Percentiles rank a stretch among this genome's conserved stretches.
phyloP scores from a whole-genome alignment of 2,797 vertebrate genomes.

The Odontamblyopus rebecca region DNA sequence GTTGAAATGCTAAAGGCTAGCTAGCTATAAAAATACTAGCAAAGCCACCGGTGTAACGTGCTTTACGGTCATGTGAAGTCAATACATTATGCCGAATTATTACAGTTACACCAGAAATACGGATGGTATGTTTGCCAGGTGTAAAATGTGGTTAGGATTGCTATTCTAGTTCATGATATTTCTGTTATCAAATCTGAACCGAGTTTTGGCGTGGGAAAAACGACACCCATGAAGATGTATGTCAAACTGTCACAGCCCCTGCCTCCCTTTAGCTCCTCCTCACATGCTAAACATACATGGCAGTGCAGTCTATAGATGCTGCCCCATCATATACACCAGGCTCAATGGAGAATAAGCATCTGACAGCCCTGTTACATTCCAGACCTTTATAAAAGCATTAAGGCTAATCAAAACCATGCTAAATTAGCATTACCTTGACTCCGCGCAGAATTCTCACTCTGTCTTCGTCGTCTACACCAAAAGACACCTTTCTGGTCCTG shows the following conservation, averaged over 20 bases:
- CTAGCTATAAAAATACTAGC: background rate
- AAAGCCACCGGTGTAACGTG: background rate
- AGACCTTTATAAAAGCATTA: slow-evolving; percentile 16
- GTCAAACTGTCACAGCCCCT: slow-evolving; percentile 23
- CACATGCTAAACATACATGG: background rate
- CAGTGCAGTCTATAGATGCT: background rate
- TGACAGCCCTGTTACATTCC: background rate
- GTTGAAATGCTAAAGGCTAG: background rate
- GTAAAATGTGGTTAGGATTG: background rate
- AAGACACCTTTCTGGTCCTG: slow-evolving; percentile 85
- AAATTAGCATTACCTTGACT: slow-evolving; percentile 83
- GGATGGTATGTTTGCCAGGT: no score
- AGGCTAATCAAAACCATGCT: slow-evolving; percentile 48
- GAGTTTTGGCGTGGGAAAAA: slow-evolving; percentile 22
- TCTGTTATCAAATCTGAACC: background rate
- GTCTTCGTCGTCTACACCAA: slow-evolving; percentile 88
- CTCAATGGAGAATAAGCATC: background rate
- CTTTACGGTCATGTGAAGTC: background rate
- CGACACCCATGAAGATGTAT: background rate
- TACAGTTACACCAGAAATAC: background rate
- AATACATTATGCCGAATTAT: slow-evolving; percentile 26
- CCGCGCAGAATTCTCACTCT: slow-evolving; percentile 87
- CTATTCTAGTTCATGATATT: background rate
- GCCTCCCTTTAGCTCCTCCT: slow-evolving; percentile 21
- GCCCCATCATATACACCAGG: background rate